Percentiles rank a stretch among this genome's conserved stretches.
Evolutionary conservation across 2,113 vertebrate species (phyloP).

Genomic region (Bungarus multicinctus): DNA sequence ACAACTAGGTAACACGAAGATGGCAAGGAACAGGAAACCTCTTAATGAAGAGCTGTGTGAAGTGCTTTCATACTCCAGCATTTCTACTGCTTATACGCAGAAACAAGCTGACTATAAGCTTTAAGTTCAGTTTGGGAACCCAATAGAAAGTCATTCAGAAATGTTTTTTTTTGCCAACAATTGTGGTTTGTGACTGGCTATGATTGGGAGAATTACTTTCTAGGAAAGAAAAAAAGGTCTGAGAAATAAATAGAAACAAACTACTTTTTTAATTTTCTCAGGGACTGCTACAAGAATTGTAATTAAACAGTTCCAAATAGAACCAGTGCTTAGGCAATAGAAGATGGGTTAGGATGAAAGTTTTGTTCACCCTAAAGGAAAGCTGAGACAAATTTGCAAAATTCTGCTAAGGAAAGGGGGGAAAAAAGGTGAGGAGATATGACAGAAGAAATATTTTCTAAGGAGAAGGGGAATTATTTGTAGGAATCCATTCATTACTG

Average conservation of each 20-base stretch:
- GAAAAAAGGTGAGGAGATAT: background rate
- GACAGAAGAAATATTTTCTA: background rate
- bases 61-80: background rate
- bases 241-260: background rate
- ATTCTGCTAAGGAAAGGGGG: background rate
- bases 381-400: background rate
- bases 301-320: background rate
- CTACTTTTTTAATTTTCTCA: conserved; percentile 15
- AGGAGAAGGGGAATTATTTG: background rate
- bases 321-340: background rate
- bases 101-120: conserved; percentile 28
- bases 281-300: conserved; percentile 32
- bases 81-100: conserved; percentile 37
- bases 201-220: conserved; percentile 5
- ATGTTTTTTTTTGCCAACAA: background rate
- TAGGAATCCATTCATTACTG: background rate
- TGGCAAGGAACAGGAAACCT: conserved; percentile 45
- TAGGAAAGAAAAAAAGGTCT: background rate
- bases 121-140: conserved; percentile 42
- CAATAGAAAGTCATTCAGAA: conserved; percentile 23
- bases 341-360: background rate
- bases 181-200: background rate
- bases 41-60: conserved; percentile 29
- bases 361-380: background rate
- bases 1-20: conserved; percentile 43